phyloP scores from a whole-genome alignment of 2,888 invertebrate species.

The Plusia festucae region DNA sequence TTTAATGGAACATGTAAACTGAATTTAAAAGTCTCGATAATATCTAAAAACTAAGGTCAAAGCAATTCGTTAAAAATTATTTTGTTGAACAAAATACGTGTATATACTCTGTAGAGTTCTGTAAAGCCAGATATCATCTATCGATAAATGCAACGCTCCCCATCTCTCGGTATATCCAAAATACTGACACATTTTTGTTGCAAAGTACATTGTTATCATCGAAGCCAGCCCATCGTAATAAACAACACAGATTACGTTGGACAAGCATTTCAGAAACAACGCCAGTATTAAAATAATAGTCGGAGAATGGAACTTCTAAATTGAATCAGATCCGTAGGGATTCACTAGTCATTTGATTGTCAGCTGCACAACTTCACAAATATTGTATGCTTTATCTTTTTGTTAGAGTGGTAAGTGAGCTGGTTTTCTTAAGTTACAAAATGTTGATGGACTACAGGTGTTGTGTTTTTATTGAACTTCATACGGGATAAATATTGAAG shows the following conservation, averaged over 20 bases:
- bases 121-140: too few relatives aligned
- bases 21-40: too few relatives aligned
- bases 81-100: too few relatives aligned
- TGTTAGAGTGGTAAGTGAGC: neutral
- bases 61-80: too few relatives aligned
- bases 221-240: slow-evolving; percentile 18
- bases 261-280: slow-evolving; percentile 26
- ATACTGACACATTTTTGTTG: too few relatives aligned
- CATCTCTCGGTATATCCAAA: too few relatives aligned
- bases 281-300: slow-evolving; percentile 55
- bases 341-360: slow-evolving; percentile 31
- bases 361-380: slow-evolving; percentile 41
- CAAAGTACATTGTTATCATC: slow-evolving; percentile 20
- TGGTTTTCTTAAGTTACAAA: neutral
- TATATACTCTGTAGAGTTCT: too few relatives aligned
- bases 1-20: too few relatives aligned
- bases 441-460: neutral
- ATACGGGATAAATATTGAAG: neutral
- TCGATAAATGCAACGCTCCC: too few relatives aligned
- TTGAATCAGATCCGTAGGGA: slow-evolving; percentile 49
- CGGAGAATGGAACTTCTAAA: slow-evolving; percentile 53
- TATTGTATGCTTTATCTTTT: slow-evolving; percentile 37
- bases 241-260: slow-evolving; percentile 25
- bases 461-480: too few relatives aligned
- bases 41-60: too few relatives aligned